A percentile compares a stretch with the other conserved stretches of the same genome.
Conservation (phyloP, 2,888 invertebrate species). For the Tuta absoluta region DNA sequence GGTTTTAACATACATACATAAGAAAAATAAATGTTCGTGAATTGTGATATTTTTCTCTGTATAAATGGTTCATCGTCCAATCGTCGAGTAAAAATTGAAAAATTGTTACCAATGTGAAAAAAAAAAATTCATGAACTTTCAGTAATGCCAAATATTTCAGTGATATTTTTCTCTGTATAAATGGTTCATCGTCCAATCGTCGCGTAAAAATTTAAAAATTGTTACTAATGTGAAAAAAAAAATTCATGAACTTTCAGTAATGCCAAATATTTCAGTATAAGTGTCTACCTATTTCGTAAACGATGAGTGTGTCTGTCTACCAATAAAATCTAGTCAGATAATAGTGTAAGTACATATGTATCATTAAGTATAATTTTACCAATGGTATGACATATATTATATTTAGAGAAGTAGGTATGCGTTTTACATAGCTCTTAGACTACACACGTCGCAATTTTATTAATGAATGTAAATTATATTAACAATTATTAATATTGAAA, state of each 20-base stretch:
- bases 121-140: no score
- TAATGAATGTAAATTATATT: conserved; percentile 63
- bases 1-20: no score
- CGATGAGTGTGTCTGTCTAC: not conserved
- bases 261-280: not conserved
- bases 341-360: not conserved
- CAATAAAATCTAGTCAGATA: conserved; percentile 11
- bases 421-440: conserved; percentile 32
- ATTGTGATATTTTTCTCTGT: no score
- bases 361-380: conserved; percentile 26
- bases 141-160: no score
- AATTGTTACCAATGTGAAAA: no score
- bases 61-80: no score
- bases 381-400: conserved; percentile 21
- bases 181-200: no score
- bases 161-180: no score
- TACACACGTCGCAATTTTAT: conserved; percentile 52
- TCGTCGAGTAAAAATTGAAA: no score
- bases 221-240: not conserved
- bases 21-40: no score
- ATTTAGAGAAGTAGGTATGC: conserved; percentile 28
- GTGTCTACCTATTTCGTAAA: not conserved
- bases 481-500: not conserved
- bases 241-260: not conserved
- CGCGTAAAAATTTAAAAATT: no score